Evolutionary conservation across 2,888 invertebrate genomes (phyloP).

Genomic region (Helicoverpa assulta): DNA sequence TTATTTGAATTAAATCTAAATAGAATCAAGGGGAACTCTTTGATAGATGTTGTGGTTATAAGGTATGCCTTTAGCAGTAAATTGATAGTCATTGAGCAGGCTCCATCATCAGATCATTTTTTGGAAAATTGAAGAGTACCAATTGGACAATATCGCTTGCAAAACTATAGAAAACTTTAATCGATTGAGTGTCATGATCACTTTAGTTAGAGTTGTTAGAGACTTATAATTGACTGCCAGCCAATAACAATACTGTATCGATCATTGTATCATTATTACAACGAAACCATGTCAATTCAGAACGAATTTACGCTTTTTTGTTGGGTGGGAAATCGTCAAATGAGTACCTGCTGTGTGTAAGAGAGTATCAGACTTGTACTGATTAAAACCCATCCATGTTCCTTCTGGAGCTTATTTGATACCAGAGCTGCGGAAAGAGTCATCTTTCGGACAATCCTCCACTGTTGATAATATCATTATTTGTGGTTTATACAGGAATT

Average conservation of each 20-base stretch:
- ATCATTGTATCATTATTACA: constrained; percentile 35
- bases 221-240: constrained; percentile 13
- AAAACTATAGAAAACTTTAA: background rate
- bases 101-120: no score
- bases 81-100: background rate
- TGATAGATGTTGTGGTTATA: background rate
- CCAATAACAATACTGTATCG: constrained; percentile 30
- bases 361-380: no score
- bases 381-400: no score
- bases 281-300: constrained; percentile 25
- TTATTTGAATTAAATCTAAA: background rate
- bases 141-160: background rate
- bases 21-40: background rate
- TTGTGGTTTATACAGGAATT: no score
- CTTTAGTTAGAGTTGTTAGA: constrained; percentile 16
- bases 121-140: no score
- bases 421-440: no score
- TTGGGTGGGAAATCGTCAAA: no score
- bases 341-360: no score
- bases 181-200: background rate
- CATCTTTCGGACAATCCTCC: no score
- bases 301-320: background rate
- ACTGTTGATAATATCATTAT: no score
- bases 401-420: no score
- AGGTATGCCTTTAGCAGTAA: background rate